phyloP scores from a whole-genome alignment of 2,888 invertebrate species.

The Brachylomia viminalis region DNA sequence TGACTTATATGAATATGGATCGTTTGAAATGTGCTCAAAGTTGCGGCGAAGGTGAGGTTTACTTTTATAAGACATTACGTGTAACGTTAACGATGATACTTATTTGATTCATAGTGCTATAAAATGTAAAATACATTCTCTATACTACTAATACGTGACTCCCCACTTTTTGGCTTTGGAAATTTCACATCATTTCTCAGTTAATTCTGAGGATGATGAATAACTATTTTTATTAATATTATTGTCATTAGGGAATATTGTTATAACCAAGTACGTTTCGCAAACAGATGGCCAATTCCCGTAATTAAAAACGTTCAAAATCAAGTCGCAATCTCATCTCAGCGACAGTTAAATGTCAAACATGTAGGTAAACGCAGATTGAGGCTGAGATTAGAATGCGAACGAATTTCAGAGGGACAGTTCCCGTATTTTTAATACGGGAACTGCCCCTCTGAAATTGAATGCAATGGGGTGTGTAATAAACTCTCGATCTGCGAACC shows the following conservation, averaged over 20 bases:
- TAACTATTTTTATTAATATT: background rate
- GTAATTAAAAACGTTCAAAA: too few species aligned
- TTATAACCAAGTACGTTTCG: background rate
- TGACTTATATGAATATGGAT: slow-evolving; percentile 82
- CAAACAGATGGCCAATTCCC: too few species aligned
- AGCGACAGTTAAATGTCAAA: too few species aligned
- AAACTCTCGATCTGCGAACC: background rate
- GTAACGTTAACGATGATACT: too few species aligned
- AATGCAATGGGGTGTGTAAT: background rate
- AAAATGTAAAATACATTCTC: background rate
- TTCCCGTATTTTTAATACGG: too few species aligned
- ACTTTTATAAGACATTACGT: background rate
- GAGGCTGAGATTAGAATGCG: too few species aligned
- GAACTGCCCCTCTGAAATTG: too few species aligned
- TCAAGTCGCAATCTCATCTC: too few species aligned
- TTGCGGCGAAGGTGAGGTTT: slow-evolving; percentile 84
- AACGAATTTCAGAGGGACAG: too few species aligned
- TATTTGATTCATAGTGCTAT: background rate
- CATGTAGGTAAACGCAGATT: too few species aligned
- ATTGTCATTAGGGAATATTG: background rate
- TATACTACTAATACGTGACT: background rate
- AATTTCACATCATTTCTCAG: background rate
- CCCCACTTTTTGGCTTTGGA: background rate
- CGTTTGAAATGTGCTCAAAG: slow-evolving; percentile 80
- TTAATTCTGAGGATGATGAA: background rate